Evolutionary conservation across 1,140 invertebrate genomes (phyloP), one percentile per base, ranked within the genome.

Genomic region (Physella acuta): DNA sequence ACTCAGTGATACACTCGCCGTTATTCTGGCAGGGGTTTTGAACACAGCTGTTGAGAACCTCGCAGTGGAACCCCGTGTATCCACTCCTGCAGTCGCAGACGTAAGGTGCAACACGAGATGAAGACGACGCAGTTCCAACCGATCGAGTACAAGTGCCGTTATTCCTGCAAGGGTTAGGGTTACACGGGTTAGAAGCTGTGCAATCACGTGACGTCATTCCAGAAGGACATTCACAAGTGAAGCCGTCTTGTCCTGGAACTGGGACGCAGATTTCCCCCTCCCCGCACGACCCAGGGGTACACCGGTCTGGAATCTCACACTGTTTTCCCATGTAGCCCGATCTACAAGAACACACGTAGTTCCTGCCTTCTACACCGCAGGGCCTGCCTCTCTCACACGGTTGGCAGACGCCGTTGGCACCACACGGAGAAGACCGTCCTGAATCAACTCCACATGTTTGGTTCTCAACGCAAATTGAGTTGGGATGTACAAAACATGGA

Each of bases 81-180:
- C 62, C 62, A 31, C 2, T 1, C 4, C 4, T 11, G 26, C 62
- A 64, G 49, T 20, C 4, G 28, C 62, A 64, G 3, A 24, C 33
- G 51, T 51, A 64, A 2, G 36, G 3, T 44, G 26, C 2, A 34
- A 34, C 8, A 1, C 24, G 31, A 16, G 33, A 8, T 20, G 62
- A 34, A 16, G 62, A 11, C 1, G 39, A 28, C 34, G 28, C 17
- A 24, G 2, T 3, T 5, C 26, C 1, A 2, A 26, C 2, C 24
- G 33, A 11, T 2, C 24, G 34, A 28, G 36, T 17, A 28, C 62
- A 64, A 14, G 20, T 24, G 1, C 62, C 62, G n/a, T 52, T 52
- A 33, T 64, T 64, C 1, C 30, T 14, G 28, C 62, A 64, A n/a
- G 62, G 62, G 36, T 64, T 52, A n/a, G 62, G 34, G 14, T 17